phyloP scores from a whole-genome alignment of 1,140 invertebrate species.

The Drosophila hydei region DNA sequence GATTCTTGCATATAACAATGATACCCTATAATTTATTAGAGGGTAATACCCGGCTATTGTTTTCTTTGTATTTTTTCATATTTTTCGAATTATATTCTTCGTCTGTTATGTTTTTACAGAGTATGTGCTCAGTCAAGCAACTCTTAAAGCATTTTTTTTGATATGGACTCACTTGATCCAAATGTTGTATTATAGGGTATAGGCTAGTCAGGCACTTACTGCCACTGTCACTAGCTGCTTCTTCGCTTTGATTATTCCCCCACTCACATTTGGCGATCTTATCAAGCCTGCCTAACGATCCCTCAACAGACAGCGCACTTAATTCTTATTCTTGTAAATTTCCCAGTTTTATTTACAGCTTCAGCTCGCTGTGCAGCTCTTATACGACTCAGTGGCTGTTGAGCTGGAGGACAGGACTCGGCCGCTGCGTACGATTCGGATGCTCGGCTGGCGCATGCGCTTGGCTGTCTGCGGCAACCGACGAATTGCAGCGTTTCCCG shows the following conservation, averaged over 20 bases:
- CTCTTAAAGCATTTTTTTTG: no score
- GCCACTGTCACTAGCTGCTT: background rate
- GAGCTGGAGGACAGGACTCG: conserved; percentile 5
- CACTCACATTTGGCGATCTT: conserved; percentile 3
- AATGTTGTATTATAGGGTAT: background rate
- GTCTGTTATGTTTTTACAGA: no score
- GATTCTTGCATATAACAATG: no score
- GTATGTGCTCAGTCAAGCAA: no score
- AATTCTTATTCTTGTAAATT: conserved; percentile 40
- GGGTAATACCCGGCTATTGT: no score
- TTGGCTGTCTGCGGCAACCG: conserved; percentile 21
- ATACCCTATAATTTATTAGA: no score
- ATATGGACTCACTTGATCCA: no score
- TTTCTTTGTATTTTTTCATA: no score
- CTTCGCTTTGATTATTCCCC: background rate
- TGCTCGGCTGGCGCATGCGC: conserved; percentile 60
- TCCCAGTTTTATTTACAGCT: conserved; percentile 30
- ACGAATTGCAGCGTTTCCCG: conserved; percentile 79
- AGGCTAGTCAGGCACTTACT: background rate
- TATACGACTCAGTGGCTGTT: conserved; percentile 10
- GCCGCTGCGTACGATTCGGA: conserved; percentile 14
- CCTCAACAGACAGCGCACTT: background rate
- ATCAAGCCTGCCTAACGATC: conserved; percentile 1
- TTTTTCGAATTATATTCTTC: no score
- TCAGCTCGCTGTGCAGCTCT: no score